A percentile compares a stretch with the other conserved stretches of the same genome.
phyloP scores from a whole-genome alignment of 2,888 invertebrate genomes.

The Oscheius sp. region DNA sequence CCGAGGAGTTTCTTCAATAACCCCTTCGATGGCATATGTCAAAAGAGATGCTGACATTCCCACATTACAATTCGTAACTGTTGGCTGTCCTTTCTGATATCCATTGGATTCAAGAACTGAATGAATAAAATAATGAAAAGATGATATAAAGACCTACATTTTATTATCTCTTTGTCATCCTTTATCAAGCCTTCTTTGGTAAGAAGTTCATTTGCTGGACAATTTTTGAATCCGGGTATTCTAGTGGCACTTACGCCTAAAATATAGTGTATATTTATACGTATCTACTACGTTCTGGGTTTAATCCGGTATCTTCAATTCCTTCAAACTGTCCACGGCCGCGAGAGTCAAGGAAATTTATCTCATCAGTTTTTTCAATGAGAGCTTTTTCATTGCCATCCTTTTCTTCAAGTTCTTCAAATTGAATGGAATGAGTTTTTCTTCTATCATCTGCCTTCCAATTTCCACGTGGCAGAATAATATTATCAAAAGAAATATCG shows the following conservation, averaged over 20 bases:
- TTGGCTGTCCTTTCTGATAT: conserved; percentile 29
- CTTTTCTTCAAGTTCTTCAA: conserved; percentile 53
- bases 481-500: conserved; percentile 43
- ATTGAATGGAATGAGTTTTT: conserved; percentile 42
- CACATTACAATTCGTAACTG: conserved; percentile 51
- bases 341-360: conserved; percentile 63
- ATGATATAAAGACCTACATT: conserved; percentile 29
- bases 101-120: conserved; percentile 32
- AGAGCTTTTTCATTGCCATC: conserved; percentile 36
- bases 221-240: conserved; percentile 56
- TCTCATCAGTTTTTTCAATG: conserved; percentile 46
- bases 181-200: conserved; percentile 43
- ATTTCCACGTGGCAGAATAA: conserved; percentile 44
- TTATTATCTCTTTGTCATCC: conserved; percentile 35
- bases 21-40: conserved; percentile 47
- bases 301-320: conserved; percentile 55
- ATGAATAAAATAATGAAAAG: neutral
- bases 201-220: conserved; percentile 52
- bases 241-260: conserved; percentile 53
- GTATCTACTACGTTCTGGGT: conserved; percentile 38
- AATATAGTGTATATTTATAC: neutral
- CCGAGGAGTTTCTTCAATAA: conserved; percentile 35
- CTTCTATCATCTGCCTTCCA: conserved; percentile 44
- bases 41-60: conserved; percentile 54
- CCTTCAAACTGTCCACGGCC: conserved; percentile 61